Conservation (phyloP, 2,888 invertebrate genomes). For the Andrena flavipes region DNA sequence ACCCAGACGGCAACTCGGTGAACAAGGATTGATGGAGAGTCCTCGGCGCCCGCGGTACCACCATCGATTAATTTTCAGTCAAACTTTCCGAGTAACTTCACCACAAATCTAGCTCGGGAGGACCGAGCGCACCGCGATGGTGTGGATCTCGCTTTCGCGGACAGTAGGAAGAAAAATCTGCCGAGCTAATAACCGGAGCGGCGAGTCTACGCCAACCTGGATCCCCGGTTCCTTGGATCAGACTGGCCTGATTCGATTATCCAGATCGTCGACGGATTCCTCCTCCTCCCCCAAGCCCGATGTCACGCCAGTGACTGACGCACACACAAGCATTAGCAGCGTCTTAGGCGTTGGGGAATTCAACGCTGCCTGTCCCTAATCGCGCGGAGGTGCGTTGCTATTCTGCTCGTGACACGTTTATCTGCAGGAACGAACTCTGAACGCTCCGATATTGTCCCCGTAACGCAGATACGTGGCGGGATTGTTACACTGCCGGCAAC, state of each 20-base stretch:
- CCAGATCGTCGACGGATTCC: background rate
- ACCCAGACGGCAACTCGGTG: background rate
- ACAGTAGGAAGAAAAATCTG: background rate
- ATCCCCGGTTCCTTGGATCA: background rate
- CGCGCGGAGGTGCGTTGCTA: slow-evolving; percentile 1
- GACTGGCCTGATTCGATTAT: background rate
- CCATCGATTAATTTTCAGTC: background rate
- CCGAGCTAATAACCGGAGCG: background rate
- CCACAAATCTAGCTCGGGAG: background rate
- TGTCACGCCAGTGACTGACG: background rate
- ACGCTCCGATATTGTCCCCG: too few relatives aligned
- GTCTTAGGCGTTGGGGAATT: background rate
- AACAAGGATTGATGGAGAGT: slow-evolving; percentile 5
- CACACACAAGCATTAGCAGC: background rate
- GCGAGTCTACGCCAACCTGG: background rate
- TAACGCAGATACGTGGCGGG: too few relatives aligned
- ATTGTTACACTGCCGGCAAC: too few relatives aligned
- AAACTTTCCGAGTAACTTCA: background rate
- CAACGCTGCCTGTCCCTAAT: background rate
- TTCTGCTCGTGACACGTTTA: background rate
- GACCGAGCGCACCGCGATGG: background rate
- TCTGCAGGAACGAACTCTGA: background rate
- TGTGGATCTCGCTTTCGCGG: background rate
- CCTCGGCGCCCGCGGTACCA: background rate
- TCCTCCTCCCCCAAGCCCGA: background rate